Evolutionary conservation across 2,797 vertebrate species (phyloP).

Genomic region (Vespertilio murinus): DNA sequence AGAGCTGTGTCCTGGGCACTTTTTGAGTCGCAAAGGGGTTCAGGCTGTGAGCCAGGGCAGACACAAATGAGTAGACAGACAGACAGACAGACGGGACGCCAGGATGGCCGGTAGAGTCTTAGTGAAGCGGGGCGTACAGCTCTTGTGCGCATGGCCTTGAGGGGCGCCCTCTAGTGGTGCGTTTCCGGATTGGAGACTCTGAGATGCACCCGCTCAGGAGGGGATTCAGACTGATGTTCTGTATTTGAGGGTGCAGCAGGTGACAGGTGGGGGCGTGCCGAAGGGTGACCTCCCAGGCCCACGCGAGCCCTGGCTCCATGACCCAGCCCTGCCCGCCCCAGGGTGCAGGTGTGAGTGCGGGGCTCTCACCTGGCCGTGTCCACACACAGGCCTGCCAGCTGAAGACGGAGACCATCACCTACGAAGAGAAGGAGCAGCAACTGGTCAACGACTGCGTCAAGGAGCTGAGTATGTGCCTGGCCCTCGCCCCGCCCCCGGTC

Average conservation of each 20-base stretch:
- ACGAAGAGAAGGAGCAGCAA: slow-evolving; percentile 98
- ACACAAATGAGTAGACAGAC: neutral
- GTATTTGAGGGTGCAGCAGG: neutral
- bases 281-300: neutral
- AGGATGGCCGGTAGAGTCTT: rapidly evolving
- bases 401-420: slow-evolving; percentile 97
- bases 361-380: slow-evolving; percentile 68
- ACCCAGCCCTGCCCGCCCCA: neutral
- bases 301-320: neutral
- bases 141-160: rapidly evolving
- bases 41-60: rapidly evolving
- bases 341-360: neutral
- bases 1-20: neutral
- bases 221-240: neutral
- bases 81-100: neutral
- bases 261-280: neutral
- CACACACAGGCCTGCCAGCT: slow-evolving; percentile 93
- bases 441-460: slow-evolving; percentile 98
- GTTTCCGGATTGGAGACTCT: too few relatives aligned
- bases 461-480: slow-evolving; percentile 93
- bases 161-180: neutral
- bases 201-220: neutral
- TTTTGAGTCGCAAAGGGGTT: neutral
- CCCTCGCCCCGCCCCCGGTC: rapidly evolving
- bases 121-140: rapidly evolving